These are phyloP conservation scores for Nyctereutes procyonoides DNA, from an alignment of 2,113 vertebrate genomes.

Conservation along the genomic window DNA sequence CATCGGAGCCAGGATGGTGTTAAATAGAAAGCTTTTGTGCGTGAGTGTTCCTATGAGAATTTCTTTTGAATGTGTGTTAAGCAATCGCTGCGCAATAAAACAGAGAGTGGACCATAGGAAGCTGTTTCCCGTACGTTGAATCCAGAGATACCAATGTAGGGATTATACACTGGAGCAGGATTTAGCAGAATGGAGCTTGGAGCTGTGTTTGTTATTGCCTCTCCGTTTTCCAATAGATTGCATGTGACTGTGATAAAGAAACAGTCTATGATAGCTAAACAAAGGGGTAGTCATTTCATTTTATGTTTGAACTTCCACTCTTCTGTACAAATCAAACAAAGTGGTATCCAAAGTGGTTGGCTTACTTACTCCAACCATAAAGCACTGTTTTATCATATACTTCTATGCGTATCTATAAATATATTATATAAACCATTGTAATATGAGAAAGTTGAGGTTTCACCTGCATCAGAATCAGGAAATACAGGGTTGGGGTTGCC, in stretches of 20 bases:
- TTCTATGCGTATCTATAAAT: slow-evolving; percentile 57
- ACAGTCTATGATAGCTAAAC: slow-evolving; percentile 68
- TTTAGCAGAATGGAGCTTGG: slow-evolving; percentile 5
- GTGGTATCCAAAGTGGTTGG: slow-evolving; percentile 64
- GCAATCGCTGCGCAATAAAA: neutral
- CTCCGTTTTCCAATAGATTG: slow-evolving; percentile 15
- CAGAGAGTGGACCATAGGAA: neutral
- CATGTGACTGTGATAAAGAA: slow-evolving; percentile 69
- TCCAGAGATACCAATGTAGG: neutral
- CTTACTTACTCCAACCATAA: slow-evolving; percentile 65
- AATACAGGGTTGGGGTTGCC: slow-evolving; percentile 37
- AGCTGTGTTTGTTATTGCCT: slow-evolving; percentile 49
- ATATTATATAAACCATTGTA: slow-evolving; percentile 63
- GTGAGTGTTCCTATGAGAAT: neutral
- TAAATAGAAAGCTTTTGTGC: neutral
- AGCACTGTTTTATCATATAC: slow-evolving; percentile 61
- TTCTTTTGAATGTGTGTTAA: neutral
- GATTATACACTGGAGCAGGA: slow-evolving; percentile 8
- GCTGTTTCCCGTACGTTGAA: neutral
- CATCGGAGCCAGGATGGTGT: neutral
- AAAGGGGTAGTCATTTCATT: slow-evolving; percentile 77
- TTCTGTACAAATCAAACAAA: slow-evolving; percentile 76
- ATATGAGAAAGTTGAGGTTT: slow-evolving; percentile 64
- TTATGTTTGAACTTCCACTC: slow-evolving; percentile 75
- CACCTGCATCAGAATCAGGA: slow-evolving; percentile 68